phyloP scores from a whole-genome alignment of 1,140 invertebrate species.

The Marisa cornuarietis region DNA sequence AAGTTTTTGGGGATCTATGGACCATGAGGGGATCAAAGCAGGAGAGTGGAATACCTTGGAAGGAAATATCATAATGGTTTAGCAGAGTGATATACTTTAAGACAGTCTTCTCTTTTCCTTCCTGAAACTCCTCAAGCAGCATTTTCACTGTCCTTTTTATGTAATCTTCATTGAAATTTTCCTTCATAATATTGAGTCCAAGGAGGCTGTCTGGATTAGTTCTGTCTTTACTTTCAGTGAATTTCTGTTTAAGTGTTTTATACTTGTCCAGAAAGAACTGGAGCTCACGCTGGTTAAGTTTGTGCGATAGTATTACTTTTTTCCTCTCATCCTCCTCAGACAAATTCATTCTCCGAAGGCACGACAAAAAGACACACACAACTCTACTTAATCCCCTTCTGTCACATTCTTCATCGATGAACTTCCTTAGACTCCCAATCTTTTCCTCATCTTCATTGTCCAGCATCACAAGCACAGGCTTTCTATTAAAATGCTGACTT shows the following conservation, averaged over 20 bases:
- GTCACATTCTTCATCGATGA: constrained; percentile 37
- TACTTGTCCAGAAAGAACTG: constrained; percentile 43
- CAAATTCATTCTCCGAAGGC: constrained; percentile 32
- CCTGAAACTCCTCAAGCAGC: constrained; percentile 31
- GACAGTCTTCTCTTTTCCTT: constrained; percentile 27
- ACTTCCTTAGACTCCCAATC: constrained; percentile 26
- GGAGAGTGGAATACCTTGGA: constrained; percentile 38
- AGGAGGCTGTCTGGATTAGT: constrained; percentile 40
- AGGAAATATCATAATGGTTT: constrained; percentile 44
- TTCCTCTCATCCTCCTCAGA: constrained; percentile 14
- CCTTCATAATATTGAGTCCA: constrained; percentile 51
- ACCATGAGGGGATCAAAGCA: constrained; percentile 46
- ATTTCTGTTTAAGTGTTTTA: constrained; percentile 31
- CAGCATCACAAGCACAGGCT: constrained; percentile 45
- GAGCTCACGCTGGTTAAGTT: constrained; percentile 34
- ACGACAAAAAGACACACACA: constrained; percentile 46
- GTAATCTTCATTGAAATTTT: constrained; percentile 43
- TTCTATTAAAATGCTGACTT: constrained; percentile 1
- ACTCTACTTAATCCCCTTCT: constrained; percentile 20
- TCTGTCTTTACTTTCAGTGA: constrained; percentile 28
- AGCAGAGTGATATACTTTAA: constrained; percentile 42
- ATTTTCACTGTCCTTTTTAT: constrained; percentile 40
- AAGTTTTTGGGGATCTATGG: not conserved
- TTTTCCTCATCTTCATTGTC: constrained; percentile 55
- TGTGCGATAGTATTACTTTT: constrained; percentile 38